phyloP scores from a whole-genome alignment of 2,888 invertebrate species.

The Ectobius pallidus region DNA sequence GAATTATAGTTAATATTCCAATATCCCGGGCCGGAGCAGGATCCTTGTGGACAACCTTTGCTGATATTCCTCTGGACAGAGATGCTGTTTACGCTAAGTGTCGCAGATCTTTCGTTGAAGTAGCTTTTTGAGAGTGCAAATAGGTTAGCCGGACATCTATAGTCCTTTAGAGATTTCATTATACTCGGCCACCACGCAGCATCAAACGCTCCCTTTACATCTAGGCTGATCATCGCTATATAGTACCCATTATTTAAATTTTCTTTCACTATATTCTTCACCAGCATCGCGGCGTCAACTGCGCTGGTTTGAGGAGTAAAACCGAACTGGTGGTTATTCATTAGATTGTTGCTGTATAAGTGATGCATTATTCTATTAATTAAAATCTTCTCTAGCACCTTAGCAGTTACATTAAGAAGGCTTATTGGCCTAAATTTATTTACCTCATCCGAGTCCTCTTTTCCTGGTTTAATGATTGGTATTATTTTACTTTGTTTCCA shows the following conservation, averaged over 20 bases:
- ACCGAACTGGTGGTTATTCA: neutral
- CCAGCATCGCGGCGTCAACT: neutral
- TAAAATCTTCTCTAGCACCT: neutral
- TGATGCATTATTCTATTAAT: conserved; percentile 2
- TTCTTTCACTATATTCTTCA: neutral
- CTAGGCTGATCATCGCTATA: neutral
- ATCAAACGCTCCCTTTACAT: conserved; percentile 9
- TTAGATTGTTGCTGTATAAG: neutral
- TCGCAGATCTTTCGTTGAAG: neutral
- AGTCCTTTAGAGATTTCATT: neutral
- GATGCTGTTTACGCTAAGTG: neutral
- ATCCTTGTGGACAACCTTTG: neutral
- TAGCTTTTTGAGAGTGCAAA: neutral
- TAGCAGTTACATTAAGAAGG: neutral
- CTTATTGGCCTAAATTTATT: neutral
- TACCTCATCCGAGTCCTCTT: neutral
- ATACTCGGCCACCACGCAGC: conserved; percentile 3
- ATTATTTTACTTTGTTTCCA: neutral
- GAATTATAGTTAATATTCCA: neutral
- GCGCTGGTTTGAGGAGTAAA: neutral
- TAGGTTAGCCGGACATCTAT: neutral
- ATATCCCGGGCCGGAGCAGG: neutral
- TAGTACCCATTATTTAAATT: neutral
- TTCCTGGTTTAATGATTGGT: neutral
- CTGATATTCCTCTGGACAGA: neutral